Percentiles rank a stretch among this genome's conserved stretches.
Evolutionary conservation across 1,140 invertebrate genomes (phyloP).

Genomic region (Drosophila pseudoobscura): DNA sequence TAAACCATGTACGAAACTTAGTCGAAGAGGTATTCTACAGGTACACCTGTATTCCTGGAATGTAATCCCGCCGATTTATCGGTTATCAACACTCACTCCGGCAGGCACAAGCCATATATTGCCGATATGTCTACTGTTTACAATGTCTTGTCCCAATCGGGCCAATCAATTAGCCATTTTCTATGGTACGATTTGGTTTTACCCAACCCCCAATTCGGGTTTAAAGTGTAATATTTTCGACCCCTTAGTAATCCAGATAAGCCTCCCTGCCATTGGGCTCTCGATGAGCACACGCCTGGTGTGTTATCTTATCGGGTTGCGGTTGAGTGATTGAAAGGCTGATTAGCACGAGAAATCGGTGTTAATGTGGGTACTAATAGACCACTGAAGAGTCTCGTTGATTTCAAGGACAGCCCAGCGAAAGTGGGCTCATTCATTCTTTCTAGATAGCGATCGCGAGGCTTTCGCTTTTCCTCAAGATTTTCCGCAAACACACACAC

Average conservation of each 20-base stretch:
- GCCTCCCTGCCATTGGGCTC: neutral
- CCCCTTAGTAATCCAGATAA: constrained; percentile 7
- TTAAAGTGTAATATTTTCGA: no score
- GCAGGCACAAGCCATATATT: no score
- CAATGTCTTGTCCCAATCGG: constrained; percentile 10
- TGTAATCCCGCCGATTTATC: no score
- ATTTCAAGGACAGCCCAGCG: constrained; percentile 18
- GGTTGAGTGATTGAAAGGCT: constrained; percentile 7
- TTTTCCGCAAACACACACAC: neutral
- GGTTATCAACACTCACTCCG: no score
- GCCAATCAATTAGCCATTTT: constrained; percentile 1
- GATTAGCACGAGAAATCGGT: constrained; percentile 29
- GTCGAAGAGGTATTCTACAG: no score
- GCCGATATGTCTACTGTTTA: constrained; percentile 5
- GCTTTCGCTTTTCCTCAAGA: neutral
- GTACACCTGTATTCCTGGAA: no score
- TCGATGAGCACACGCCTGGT: constrained; percentile 20
- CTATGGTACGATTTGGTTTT: constrained; percentile 1
- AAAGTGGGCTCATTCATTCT: constrained; percentile 12
- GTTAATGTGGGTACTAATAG: constrained; percentile 16
- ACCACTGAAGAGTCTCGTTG: constrained; percentile 14
- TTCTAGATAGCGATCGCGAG: neutral
- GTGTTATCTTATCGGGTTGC: constrained; percentile 24
- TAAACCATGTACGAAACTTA: no score
- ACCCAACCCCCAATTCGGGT: constrained; percentile 15